These are phyloP conservation scores for Balaenoptera acutorostrata DNA, from an alignment of 2,113 vertebrate genomes.

Conservation along the genomic window DNA sequence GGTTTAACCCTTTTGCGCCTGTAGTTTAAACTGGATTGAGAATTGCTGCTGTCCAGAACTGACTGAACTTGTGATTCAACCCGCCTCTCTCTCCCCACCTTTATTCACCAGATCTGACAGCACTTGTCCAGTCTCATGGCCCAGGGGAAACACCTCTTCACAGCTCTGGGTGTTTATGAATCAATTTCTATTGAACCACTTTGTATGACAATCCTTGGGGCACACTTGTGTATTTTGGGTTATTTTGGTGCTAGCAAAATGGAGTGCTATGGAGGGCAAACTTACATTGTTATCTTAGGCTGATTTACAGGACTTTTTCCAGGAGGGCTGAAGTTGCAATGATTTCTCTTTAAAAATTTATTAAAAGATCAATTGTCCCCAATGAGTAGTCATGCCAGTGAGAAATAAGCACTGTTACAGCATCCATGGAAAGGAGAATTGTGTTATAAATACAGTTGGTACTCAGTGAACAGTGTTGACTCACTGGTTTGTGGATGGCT, in stretches of 20 bases:
- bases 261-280: constrained; percentile 38
- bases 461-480: background rate
- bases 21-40: background rate
- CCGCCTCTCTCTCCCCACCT: background rate
- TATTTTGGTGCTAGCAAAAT: constrained; percentile 65
- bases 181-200: constrained; percentile 56
- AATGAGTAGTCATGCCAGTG: constrained; percentile 61
- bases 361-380: constrained; percentile 73
- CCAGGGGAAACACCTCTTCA: background rate
- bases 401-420: constrained; percentile 58
- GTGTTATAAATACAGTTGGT: constrained; percentile 57
- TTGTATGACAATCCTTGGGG: constrained; percentile 46
- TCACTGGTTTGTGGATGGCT: background rate
- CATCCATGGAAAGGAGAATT: constrained; percentile 37
- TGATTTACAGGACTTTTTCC: constrained; percentile 70
- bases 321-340: constrained; percentile 58
- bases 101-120: background rate
- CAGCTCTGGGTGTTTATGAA: constrained; percentile 24
- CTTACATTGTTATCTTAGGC: constrained; percentile 52
- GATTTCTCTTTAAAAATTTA: constrained; percentile 75
- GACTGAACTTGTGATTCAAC: background rate
- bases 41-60: background rate
- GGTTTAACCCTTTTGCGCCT: background rate
- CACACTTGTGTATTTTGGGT: constrained; percentile 50
- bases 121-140: background rate